Conservation (phyloP, 2,113 vertebrate genomes). For the Anoura caudifer region DNA sequence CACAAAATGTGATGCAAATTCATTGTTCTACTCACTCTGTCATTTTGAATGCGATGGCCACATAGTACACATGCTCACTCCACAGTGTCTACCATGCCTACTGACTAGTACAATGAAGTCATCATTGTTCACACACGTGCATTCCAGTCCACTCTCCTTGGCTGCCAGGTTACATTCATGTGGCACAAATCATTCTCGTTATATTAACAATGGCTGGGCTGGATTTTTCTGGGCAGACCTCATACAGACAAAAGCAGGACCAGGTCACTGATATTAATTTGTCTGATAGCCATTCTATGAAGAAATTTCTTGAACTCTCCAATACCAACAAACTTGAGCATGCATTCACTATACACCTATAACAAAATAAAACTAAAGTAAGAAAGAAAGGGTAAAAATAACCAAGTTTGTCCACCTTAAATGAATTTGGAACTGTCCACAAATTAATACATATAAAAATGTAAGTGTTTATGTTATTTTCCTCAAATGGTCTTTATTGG, state of each 20-base stretch:
- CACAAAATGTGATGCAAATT: too few species aligned
- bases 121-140: too few species aligned
- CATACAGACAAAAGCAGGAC: slow-evolving; percentile 18
- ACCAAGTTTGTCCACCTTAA: background rate
- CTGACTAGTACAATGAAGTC: too few species aligned
- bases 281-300: background rate
- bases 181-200: too few species aligned
- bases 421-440: background rate
- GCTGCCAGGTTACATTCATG: too few species aligned
- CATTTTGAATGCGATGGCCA: too few species aligned
- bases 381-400: background rate
- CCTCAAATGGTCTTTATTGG: background rate
- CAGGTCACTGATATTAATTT: background rate
- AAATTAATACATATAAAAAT: background rate
- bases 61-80: too few species aligned
- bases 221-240: too few species aligned
- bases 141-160: too few species aligned
- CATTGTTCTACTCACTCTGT: too few species aligned
- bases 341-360: background rate
- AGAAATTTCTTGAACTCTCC: background rate
- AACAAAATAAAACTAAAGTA: background rate
- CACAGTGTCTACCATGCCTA: too few species aligned
- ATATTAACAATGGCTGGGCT: too few species aligned
- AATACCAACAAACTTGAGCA: background rate
- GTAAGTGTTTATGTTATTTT: background rate